Base-by-base conservation (phyloP, 1,140 invertebrate species). In the Cydia strobilella region DNA sequence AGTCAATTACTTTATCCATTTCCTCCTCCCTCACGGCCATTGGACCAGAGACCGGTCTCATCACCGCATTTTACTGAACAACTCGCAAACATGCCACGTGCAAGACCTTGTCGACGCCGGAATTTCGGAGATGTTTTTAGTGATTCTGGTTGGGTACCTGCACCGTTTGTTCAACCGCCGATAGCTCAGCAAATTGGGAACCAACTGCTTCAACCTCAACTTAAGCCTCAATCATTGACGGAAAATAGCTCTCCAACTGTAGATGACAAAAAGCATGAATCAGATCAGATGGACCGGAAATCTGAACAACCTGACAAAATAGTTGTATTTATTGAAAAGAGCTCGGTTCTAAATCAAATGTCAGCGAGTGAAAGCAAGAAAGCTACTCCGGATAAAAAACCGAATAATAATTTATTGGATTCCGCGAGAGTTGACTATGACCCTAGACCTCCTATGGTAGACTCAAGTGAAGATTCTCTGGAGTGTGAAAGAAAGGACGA, bases 81-180 rank as follows among this genome's bases (percentile, higher is more conserved):
- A 23, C 54, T n/a, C 20, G n/a, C 54, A 59, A 59, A 59, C 54
- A 59, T 59, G 20, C 54, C 54, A 23, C 54, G 20, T 23, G 54
- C 20, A 23, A 59, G 18, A 59, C 54, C 54, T 59, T 59, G 54
- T 23, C 54, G 54, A 59, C 54, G 54, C 18, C 54, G 20, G 9
- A 59, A 59, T 59, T 59, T 23, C n/a, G 54, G 54, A 59, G 20
- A 59, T 9, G n/a, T 12, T 20, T 23, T 23, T 10, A 59, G 20
- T 59, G 54, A 59, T 23, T 23, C 54, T 12, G 54, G 54, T 20
- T 59, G 54, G 54, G 10, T 59, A 5, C 54, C 54, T 23, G 5
- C 6, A 23, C 54, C 54, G 10, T 23, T 23, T 59, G 18, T 9
- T 59, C 18, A 23, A 12, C 54, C 54, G 7, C 54, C 54, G 10